Percentiles rank a stretch among this genome's conserved stretches.
phyloP scores from a whole-genome alignment of 2,113 vertebrate species.

The Sakesphorus luctuosus region DNA sequence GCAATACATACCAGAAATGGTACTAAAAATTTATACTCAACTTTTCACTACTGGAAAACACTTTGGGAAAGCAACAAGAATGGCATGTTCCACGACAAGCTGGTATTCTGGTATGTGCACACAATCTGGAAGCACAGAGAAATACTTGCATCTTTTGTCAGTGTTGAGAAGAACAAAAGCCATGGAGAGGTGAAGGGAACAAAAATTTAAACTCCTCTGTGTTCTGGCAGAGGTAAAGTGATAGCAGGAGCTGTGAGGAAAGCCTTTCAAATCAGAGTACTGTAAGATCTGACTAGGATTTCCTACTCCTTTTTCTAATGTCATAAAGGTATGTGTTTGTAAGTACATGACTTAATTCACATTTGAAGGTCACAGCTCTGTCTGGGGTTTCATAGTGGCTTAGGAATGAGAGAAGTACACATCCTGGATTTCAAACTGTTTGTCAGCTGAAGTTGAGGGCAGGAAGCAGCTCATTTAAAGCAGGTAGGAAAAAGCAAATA shows the following conservation, averaged over 20 bases:
- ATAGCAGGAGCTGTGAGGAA: neutral
- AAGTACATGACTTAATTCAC: neutral
- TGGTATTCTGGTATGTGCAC: neutral
- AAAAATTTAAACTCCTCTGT: neutral
- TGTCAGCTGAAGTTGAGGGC: neutral
- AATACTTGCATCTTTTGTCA: neutral
- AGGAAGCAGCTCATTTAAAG: slow-evolving; percentile 9
- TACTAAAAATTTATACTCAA: neutral
- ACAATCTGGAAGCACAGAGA: neutral
- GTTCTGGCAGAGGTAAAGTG: neutral
- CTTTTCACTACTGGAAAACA: neutral
- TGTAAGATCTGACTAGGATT: neutral
- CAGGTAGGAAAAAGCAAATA: neutral
- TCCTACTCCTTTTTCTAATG: neutral
- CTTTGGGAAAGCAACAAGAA: neutral
- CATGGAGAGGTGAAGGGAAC: neutral
- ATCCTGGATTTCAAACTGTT: neutral
- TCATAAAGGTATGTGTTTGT: neutral
- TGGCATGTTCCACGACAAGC: neutral
- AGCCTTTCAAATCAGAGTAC: neutral
- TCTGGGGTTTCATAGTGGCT: neutral
- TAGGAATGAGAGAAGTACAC: neutral
- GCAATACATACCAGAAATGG: neutral
- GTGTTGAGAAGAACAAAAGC: neutral
- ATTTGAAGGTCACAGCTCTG: slow-evolving; percentile 8